Evolutionary conservation across 2,113 vertebrate species (phyloP).

Genomic region (Cygnus atratus): DNA sequence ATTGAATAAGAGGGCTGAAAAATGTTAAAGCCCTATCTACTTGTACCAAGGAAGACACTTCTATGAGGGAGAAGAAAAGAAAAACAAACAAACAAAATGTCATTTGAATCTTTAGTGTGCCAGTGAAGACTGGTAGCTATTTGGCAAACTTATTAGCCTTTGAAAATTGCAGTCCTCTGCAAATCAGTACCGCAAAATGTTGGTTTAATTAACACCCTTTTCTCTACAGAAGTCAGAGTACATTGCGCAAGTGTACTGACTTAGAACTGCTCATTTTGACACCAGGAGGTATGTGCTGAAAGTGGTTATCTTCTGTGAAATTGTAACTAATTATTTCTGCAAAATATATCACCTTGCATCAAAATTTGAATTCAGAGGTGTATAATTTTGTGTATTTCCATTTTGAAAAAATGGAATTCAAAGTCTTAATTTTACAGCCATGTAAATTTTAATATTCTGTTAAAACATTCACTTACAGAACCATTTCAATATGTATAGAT

Average conservation of each 20-base stretch:
- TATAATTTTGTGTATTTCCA: neutral
- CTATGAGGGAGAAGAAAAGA: neutral
- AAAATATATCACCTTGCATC: neutral
- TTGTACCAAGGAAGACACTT: neutral
- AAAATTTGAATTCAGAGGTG: neutral
- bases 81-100: neutral
- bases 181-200: neutral
- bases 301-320: neutral
- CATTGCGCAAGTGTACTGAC: neutral
- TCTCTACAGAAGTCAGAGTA: constrained; percentile 38
- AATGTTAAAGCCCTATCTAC: neutral
- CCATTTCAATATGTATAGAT: neutral
- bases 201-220: constrained; percentile 26
- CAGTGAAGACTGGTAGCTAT: neutral
- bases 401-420: neutral
- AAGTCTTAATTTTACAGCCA: neutral
- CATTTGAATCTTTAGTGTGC: neutral
- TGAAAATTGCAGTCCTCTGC: neutral
- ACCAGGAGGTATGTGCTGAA: neutral
- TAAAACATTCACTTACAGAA: neutral
- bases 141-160: neutral
- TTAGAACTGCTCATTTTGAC: neutral
- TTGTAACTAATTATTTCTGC: neutral
- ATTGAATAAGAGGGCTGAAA: neutral
- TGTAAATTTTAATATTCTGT: neutral